phyloP scores from a whole-genome alignment of 2,797 vertebrate genomes.

The Hoplostethus atlanticus region DNA sequence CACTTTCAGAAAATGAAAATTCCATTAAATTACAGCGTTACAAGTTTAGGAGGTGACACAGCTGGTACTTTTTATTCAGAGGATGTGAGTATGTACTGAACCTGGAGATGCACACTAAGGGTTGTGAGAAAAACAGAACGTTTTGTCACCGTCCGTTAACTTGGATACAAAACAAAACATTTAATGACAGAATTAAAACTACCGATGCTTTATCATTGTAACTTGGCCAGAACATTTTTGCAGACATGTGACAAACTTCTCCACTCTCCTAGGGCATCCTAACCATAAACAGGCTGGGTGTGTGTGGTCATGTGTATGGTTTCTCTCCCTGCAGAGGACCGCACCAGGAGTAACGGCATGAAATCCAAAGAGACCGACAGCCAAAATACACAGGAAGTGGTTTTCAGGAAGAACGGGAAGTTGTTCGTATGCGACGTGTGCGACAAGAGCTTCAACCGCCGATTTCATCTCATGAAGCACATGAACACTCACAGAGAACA shows the following conservation, averaged over 20 bases:
- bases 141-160: too few relatives aligned
- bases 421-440: constrained; percentile 63
- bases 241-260: background rate
- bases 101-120: too few relatives aligned
- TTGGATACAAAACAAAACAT: background rate
- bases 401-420: constrained; percentile 20
- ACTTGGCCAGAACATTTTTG: too few relatives aligned
- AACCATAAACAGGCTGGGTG: background rate
- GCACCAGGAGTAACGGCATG: background rate
- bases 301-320: background rate
- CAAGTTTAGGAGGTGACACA: too few relatives aligned
- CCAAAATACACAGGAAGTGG: constrained; percentile 6
- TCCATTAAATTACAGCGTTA: too few relatives aligned
- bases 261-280: too few relatives aligned
- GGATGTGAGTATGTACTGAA: too few relatives aligned
- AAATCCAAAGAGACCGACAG: background rate
- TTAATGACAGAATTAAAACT: background rate
- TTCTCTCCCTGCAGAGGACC: background rate
- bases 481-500: constrained; percentile 66
- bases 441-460: constrained; percentile 63
- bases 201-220: too few relatives aligned
- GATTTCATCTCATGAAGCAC: constrained; percentile 72
- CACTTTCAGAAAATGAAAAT: too few relatives aligned
- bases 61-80: too few relatives aligned
- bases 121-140: too few relatives aligned